These are phyloP conservation scores for Diarsia mendica DNA, from an alignment of 2,888 invertebrate species.

Conservation along the genomic window DNA sequence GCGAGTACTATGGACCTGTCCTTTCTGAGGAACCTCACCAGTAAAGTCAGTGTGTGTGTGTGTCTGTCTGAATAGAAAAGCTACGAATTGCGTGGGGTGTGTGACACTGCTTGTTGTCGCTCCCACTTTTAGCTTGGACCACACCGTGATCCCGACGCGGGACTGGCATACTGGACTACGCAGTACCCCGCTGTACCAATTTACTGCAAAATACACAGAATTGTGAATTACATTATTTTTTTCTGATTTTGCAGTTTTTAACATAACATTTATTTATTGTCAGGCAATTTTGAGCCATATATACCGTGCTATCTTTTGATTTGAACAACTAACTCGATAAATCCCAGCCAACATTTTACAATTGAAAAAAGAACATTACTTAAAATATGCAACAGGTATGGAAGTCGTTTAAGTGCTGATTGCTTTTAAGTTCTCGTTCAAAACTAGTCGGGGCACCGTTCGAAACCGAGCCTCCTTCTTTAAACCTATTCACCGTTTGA, in stretches of 20 bases:
- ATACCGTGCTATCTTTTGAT: neutral
- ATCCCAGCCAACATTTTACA: neutral
- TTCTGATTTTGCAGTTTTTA: neutral
- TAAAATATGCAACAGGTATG: neutral
- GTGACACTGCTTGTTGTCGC: too few species aligned
- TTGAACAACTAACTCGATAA: neutral
- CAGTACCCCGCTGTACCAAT: neutral
- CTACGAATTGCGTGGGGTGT: neutral
- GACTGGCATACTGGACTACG: too few species aligned
- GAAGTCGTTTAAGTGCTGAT: neutral
- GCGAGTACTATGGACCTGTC: too few species aligned
- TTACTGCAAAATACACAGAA: neutral
- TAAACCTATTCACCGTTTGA: neutral
- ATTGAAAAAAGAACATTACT: neutral
- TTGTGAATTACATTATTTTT: too few species aligned
- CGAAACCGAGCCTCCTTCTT: neutral
- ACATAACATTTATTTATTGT: too few species aligned
- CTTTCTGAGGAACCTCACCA: too few species aligned
- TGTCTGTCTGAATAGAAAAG: neutral
- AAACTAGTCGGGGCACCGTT: neutral
- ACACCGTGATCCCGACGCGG: too few species aligned
- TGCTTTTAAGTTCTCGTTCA: neutral
- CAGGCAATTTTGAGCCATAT: too few species aligned
- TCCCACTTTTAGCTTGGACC: neutral
- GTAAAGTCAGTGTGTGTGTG: too few species aligned